Conservation (phyloP, 2,113 vertebrate genomes). For the Acrocephalus arundinaceus region DNA sequence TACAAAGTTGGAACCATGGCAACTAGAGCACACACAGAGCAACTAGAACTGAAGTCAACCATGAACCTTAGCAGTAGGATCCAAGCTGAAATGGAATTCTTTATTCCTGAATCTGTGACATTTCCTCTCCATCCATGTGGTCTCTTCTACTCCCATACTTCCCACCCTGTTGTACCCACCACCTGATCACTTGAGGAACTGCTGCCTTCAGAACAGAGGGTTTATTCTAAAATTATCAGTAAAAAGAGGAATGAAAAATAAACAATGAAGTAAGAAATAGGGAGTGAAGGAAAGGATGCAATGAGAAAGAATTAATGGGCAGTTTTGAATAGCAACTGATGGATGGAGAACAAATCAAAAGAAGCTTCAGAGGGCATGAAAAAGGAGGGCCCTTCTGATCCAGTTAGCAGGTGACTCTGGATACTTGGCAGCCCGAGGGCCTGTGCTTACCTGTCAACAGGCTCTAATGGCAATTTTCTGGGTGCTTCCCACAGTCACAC, state of each 20-base stretch:
- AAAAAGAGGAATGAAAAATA: conserved; percentile 21
- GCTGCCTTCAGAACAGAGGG: background rate
- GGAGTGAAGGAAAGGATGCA: conserved; percentile 13
- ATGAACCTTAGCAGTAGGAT: background rate
- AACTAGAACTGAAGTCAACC: background rate
- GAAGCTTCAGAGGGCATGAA: conserved; percentile 42
- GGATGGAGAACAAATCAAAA: conserved; percentile 15
- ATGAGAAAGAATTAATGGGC: background rate
- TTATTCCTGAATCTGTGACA: background rate
- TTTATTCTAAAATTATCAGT: background rate
- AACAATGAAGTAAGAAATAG: conserved; percentile 22
- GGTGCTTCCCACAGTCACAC: conserved; percentile 70
- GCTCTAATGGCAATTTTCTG: conserved; percentile 71
- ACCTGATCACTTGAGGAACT: background rate
- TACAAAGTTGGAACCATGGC: background rate
- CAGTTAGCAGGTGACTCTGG: conserved; percentile 25
- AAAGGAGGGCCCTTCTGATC: conserved; percentile 44
- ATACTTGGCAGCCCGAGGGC: conserved; percentile 60
- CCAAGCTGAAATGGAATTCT: background rate
- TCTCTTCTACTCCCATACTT: background rate
- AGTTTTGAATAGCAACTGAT: background rate
- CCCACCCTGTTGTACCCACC: background rate
- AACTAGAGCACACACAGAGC: background rate
- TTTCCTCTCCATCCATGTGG: background rate
- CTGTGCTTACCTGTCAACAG: conserved; percentile 55